Base-by-base conservation (phyloP, 2,113 vertebrate species). In the Macheiramphus alcinus region DNA sequence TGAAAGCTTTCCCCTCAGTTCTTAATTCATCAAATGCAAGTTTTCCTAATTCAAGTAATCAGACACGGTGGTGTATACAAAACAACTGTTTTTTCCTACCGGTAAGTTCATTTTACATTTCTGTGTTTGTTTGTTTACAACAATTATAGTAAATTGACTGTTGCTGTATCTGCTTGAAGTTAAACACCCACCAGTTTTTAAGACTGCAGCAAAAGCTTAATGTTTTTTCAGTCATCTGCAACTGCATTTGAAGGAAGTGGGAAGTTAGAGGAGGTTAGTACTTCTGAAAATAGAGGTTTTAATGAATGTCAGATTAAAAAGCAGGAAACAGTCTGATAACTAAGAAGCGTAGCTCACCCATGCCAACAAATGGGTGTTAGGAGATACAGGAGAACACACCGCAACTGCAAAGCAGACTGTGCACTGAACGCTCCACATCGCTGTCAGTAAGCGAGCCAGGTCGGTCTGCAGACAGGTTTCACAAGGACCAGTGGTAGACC, bases 61-160 rank as follows among this genome's bases (percentile, higher is more conserved):
- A 98, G 76, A 98, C 97, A 6, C 95, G 96, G 59, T 97, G 98
- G 91, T 97, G 98, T 90, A 97, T 98, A 27, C 99, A 98, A 83
- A 99, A 98, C 97, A 98, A 98, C 97, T 98, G 98, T 88, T 99
- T 99, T 98, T 99, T 99, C 97, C 98, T 99, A 94, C 99, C 99
- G 88, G 99, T 99, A 98, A 99, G 99, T 98, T 81, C 13, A 47
- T 82, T 62, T 83, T 13, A 18, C 38, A 62, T 95, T 63, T 16
- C 26, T n/a, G n/a, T n/a, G n/a, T 53, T 47, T 90, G 18, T 81
- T n/a, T 94, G 40, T 96, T 80, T 92, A 81, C 43, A 88, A 78
- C 32, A 53, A 80, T 79, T 71, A 40, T 10, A 21, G 48, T 93
- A 66, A 89, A 91, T 59, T 76, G 72, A 53, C 38, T 96, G 61